Conservation (phyloP, 2,888 invertebrate genomes). For the Chaetoderma sp. region DNA sequence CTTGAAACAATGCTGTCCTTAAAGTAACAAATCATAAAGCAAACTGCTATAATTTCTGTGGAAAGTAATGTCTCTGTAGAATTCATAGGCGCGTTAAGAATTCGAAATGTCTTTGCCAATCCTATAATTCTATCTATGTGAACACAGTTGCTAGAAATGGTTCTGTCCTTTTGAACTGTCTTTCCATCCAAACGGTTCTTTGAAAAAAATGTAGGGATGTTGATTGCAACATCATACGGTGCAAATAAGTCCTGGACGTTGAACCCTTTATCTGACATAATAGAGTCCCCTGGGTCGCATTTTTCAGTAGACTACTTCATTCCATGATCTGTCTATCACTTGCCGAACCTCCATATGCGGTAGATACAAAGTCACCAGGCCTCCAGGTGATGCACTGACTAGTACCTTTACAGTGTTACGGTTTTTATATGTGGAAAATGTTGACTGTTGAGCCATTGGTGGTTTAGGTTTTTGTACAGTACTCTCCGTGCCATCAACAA, state of each 20-base stretch:
- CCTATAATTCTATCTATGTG: conserved; percentile 42
- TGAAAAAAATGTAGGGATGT: conserved; percentile 39
- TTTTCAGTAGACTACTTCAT: conserved; percentile 10
- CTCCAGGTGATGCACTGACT: conserved; percentile 23
- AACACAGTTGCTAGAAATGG: conserved; percentile 35
- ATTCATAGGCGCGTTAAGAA: conserved; percentile 10
- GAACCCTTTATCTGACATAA: conserved; percentile 35
- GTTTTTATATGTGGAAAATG: conserved; percentile 12
- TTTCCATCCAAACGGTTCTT: conserved; percentile 30
- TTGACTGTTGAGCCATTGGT: conserved; percentile 10
- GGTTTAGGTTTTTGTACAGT: conserved; percentile 14
- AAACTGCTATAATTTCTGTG: conserved; percentile 27
- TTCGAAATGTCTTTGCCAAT: conserved; percentile 23
- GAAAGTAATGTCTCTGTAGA: conserved; percentile 29
- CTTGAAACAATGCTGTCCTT: neutral
- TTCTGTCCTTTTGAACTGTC: conserved; percentile 30
- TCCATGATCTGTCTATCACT: conserved; percentile 39
- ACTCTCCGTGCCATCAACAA: conserved; percentile 37
- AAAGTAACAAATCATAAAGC: conserved; percentile 38
- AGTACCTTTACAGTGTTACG: conserved; percentile 21
- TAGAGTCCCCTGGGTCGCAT: conserved; percentile 30
- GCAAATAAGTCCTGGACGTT: conserved; percentile 36
- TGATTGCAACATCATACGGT: conserved; percentile 28
- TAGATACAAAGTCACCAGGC: conserved; percentile 2
- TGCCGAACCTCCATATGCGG: conserved; percentile 31